phyloP scores from a whole-genome alignment of 37 sponge, comb jelly and placozoan genomes.

The Mnemiopsis leidyi region DNA sequence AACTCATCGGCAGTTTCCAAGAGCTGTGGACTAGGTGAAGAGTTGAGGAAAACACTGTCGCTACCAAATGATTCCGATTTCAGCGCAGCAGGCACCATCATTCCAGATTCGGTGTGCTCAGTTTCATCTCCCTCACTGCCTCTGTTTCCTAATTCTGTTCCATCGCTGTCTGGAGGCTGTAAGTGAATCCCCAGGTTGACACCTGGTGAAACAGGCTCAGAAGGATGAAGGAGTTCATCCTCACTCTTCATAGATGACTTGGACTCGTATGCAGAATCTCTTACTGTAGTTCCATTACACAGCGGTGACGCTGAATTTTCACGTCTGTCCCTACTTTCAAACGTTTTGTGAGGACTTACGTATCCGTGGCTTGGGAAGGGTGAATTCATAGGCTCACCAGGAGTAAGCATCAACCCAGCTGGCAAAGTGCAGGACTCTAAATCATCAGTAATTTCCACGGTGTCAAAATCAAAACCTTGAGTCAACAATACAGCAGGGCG shows the following conservation, averaged over 20 bases:
- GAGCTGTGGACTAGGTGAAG: neutral
- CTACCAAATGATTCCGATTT: slow-evolving; percentile 17
- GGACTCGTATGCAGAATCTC: neutral
- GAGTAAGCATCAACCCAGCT: neutral
- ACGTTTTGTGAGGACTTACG: slow-evolving; percentile 6
- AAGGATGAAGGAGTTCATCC: neutral
- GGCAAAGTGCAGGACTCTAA: neutral
- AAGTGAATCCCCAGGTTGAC: neutral
- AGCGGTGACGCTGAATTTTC: neutral
- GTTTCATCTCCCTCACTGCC: neutral
- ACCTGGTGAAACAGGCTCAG: neutral
- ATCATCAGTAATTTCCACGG: neutral
- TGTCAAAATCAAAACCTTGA: neutral
- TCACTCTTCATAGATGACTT: neutral
- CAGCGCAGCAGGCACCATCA: neutral
- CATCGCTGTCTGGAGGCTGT: neutral
- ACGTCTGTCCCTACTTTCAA: neutral
- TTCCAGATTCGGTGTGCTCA: neutral
- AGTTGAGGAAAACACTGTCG: slow-evolving; percentile 5
- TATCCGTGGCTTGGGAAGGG: slow-evolving; percentile 27
- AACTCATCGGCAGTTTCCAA: neutral
- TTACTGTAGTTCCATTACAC: neutral
- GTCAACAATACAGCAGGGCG: neutral
- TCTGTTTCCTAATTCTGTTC: too few species aligned
- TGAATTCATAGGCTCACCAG: neutral